Percentiles rank a stretch among this genome's conserved stretches.
These are phyloP conservation scores for Drosophila lacicola DNA, from an alignment of 2,888 invertebrate genomes.

Conservation along the genomic window DNA sequence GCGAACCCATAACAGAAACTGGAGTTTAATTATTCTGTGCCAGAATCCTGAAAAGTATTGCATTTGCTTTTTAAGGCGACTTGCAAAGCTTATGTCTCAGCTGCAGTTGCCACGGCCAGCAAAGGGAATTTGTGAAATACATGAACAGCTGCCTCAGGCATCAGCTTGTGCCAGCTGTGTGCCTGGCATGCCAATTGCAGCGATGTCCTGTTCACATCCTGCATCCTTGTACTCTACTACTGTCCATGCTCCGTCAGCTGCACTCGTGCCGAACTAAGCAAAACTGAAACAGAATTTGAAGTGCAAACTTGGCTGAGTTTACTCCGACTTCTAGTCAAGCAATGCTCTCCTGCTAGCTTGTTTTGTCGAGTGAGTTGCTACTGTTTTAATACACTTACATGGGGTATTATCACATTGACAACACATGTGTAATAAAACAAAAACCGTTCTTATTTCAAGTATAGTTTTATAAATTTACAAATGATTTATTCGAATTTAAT, in stretches of 20 bases:
- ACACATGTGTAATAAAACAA: not conserved
- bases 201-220: slow-evolving; percentile 42
- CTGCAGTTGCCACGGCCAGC: slow-evolving; percentile 1
- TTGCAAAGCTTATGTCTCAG: slow-evolving; percentile 20
- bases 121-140: slow-evolving; percentile 17
- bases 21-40: too few relatives aligned
- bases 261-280: slow-evolving; percentile 69
- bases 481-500: too few relatives aligned
- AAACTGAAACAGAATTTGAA: slow-evolving; percentile 65
- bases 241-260: slow-evolving; percentile 63
- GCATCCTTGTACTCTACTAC: slow-evolving; percentile 28
- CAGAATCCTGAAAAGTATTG: too few relatives aligned
- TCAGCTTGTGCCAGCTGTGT: slow-evolving; percentile 28
- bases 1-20: too few relatives aligned
- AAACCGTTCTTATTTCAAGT: too few relatives aligned
- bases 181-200: slow-evolving; percentile 59
- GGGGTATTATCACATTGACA: not conserved
- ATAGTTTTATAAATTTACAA: too few relatives aligned
- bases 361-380: slow-evolving; percentile 14
- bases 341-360: not conserved
- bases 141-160: slow-evolving; percentile 19
- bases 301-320: slow-evolving; percentile 51
- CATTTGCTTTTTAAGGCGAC: not conserved
- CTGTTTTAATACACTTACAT: not conserved
- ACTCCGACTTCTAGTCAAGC: slow-evolving; percentile 13